A percentile compares a stretch with the other conserved stretches of the same genome.
Evolutionary conservation across 2,113 vertebrate genomes (phyloP).

Genomic region (Rhizomys pruinosus): DNA sequence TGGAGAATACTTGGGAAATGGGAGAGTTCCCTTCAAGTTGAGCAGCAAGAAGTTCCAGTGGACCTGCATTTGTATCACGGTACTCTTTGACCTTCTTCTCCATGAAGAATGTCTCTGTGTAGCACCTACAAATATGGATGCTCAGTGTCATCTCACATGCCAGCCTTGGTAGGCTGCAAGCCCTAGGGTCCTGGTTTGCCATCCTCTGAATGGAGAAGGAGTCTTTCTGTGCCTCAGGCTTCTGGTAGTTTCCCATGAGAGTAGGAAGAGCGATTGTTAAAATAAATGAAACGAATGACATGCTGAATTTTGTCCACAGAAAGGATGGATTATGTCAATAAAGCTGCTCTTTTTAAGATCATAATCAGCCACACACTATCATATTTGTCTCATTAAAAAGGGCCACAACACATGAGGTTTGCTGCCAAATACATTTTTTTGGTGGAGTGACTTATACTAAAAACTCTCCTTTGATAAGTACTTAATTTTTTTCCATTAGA

Average conservation of each 20-base stretch:
- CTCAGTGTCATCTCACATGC: neutral
- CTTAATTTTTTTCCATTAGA: neutral
- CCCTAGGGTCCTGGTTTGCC: neutral
- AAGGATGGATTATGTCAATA: neutral
- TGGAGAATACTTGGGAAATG: too few relatives aligned
- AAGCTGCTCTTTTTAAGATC: neutral
- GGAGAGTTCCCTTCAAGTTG: neutral
- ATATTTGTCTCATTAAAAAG: conserved; percentile 16
- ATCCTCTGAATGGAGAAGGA: neutral
- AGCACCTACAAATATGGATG: neutral
- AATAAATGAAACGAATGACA: conserved; percentile 56
- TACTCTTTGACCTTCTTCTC: neutral
- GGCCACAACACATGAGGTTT: neutral
- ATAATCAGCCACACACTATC: neutral
- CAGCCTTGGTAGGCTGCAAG: neutral
- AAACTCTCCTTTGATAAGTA: neutral
- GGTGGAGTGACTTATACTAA: neutral
- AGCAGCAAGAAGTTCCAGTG: neutral
- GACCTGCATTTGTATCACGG: neutral
- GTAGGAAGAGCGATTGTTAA: conserved; percentile 22
- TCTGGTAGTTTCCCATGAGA: neutral
- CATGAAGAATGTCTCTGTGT: neutral
- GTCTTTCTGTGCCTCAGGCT: neutral
- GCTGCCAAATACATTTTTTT: conserved; percentile 1
- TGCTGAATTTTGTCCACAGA: neutral